A percentile compares a stretch with the other conserved stretches of the same genome.
phyloP scores from a whole-genome alignment of 1,140 invertebrate species.

The Drosophila novamexicana region DNA sequence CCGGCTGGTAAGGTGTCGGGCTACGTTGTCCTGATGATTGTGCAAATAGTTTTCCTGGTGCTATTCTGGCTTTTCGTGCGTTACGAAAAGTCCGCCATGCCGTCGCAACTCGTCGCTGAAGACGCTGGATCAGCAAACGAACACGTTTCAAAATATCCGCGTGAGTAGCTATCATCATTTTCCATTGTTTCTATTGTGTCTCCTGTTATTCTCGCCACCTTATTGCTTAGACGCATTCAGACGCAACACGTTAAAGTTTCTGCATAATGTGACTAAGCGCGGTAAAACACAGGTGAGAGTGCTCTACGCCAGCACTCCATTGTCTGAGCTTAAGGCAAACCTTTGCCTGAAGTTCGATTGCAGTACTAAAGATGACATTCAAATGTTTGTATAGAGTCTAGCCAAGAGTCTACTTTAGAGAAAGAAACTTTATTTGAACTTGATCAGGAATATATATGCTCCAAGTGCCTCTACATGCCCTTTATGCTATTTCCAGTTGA shows the following conservation, averaged over 20 bases:
- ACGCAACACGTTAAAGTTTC: conserved; percentile 4
- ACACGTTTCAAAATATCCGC: conserved; percentile 84
- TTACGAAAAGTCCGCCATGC: conserved; percentile 77
- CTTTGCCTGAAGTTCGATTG: too few relatives aligned
- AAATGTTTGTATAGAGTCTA: too few relatives aligned
- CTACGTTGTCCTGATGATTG: conserved; percentile 79
- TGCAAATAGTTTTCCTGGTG: conserved; percentile 83
- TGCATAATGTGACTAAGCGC: conserved; percentile 4
- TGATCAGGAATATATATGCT: too few relatives aligned
- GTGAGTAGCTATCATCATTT: conserved; percentile 73
- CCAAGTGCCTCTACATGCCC: too few relatives aligned
- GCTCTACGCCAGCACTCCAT: too few relatives aligned
- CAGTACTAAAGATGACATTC: too few relatives aligned
- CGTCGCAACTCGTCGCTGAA: conserved; percentile 60
- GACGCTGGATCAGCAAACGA: conserved; percentile 73
- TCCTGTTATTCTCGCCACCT: too few relatives aligned
- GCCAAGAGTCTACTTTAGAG: too few relatives aligned
- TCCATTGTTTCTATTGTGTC: too few relatives aligned
- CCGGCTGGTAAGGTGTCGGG: conserved; percentile 74
- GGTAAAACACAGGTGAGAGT: background rate
- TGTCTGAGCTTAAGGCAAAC: too few relatives aligned
- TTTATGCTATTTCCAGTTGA: too few relatives aligned
- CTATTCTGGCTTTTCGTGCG: conserved; percentile 84
- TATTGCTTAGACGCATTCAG: background rate
- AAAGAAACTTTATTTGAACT: too few relatives aligned